Base-by-base conservation (phyloP, 2,797 vertebrate species). In the Melanotaenia parkinsoni region DNA sequence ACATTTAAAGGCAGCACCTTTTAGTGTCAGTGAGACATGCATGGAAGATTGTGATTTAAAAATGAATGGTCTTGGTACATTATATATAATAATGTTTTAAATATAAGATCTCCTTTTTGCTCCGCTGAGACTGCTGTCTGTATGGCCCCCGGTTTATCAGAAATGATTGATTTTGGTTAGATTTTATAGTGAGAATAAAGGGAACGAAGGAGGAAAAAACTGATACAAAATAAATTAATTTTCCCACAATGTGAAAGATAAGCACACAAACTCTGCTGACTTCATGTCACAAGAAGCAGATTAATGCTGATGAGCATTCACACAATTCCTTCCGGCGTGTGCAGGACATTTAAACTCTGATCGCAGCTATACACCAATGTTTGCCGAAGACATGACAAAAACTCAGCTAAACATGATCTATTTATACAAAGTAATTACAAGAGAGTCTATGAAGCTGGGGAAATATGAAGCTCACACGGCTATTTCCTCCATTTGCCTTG, bases 51-150 rank as follows among this genome's bases (percentile, higher is more conserved):
- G 72, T 60, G 28, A 47, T 91, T 91, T 83, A 92, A 93, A 90
- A 91, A 88, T 90, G 74, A 40, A 90, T 87, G 75, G 84, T 82
- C 54, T 28, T 2, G 67, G 77, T 91, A 75, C 79, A 91, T 90
- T 84, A 83, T 88, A 78, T 87, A 88, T 87, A 87, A 79, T 81
- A 88, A 88, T 91, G 75, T 87, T 89, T 93, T 87, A 92, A 91
- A 93, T 91, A 88, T 89, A 89, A 84, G 80, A 87, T 87, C 72
- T 85, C 37, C 65, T 79, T 40, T 60, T 9, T 58, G 50, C 57
- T 83, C 82, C 80, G 74, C 62, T 69, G 77, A 87, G 81, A 82
- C 37, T 24, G 69, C 56, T 73, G 47, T 69, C 74, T 80, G 76
- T 71, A 69, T 77, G 71, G 70, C 72, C 57, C 77, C 43, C 70